A percentile compares a stretch with the other conserved stretches of the same genome.
Conservation (phyloP, 1,140 invertebrate genomes). For the Zaprionus camerounensis region DNA sequence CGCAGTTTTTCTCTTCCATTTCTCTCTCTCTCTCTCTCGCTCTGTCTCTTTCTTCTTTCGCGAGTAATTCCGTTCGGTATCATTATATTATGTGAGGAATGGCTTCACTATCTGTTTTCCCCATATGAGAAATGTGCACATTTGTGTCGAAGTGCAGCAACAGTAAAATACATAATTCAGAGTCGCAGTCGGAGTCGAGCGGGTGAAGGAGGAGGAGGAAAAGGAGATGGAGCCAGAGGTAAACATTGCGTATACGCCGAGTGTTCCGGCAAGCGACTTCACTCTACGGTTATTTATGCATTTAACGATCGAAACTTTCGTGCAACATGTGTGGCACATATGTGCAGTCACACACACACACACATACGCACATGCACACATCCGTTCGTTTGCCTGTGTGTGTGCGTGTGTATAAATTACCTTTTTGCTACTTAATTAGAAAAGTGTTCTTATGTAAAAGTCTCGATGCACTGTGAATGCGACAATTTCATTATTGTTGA, state of each 20-base stretch:
- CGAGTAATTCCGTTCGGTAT: constrained; percentile 10
- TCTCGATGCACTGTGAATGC: constrained; percentile 49
- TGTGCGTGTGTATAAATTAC: constrained; percentile 29
- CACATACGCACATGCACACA: not conserved
- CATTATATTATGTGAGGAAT: constrained; percentile 39
- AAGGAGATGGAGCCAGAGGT: constrained; percentile 8
- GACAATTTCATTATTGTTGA: constrained; percentile 77
- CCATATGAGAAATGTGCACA: constrained; percentile 51
- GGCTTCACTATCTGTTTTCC: constrained; percentile 30
- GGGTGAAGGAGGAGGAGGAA: not conserved
- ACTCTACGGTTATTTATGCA: constrained; percentile 60
- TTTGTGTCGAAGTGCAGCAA: constrained; percentile 47
- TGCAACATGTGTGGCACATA: constrained; percentile 30
- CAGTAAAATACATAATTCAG: constrained; percentile 67
- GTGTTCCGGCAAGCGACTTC: constrained; percentile 18
- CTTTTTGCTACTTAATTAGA: constrained; percentile 78
- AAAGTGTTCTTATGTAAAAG: constrained; percentile 61
- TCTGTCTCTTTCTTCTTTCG: not conserved
- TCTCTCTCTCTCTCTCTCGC: not conserved
- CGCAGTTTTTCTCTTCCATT: not conserved
- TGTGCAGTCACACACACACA: not conserved
- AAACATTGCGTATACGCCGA: constrained; percentile 24
- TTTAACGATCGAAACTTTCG: constrained; percentile 59
- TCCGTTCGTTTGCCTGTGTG: constrained; percentile 3
- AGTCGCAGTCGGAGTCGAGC: not conserved